Conservation (phyloP, 2,888 invertebrate genomes). For the Stratiomys singularior region DNA sequence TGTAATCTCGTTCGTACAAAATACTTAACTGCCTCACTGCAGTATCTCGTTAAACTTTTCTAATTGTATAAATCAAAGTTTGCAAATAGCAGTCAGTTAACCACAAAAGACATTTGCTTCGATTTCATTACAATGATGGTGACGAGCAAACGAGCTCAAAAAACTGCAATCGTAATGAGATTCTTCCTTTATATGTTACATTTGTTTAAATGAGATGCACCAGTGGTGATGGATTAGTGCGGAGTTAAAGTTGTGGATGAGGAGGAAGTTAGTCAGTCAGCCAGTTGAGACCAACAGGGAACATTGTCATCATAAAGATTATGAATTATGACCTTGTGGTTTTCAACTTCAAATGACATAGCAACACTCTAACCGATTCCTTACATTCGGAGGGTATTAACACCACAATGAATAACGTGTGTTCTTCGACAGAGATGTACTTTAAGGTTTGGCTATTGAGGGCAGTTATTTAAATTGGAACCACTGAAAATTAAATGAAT, state of each 20-base stretch:
- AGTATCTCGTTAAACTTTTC: conserved; percentile 42
- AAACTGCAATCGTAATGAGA: conserved; percentile 30
- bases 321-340: conserved; percentile 50
- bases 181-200: conserved; percentile 5
- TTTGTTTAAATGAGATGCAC: conserved; percentile 1
- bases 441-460: not conserved
- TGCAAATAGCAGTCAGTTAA: conserved; percentile 43
- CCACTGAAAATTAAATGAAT: no score
- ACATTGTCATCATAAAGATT: conserved; percentile 48
- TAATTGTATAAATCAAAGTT: conserved; percentile 45
- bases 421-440: not conserved
- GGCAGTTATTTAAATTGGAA: no score
- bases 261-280: conserved; percentile 19
- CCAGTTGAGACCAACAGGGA: conserved; percentile 4
- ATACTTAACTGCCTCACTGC: not conserved
- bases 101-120: conserved; percentile 28
- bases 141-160: conserved; percentile 28
- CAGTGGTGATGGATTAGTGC: not conserved
- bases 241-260: not conserved
- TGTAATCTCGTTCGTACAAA: conserved; percentile 24
- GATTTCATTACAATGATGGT: conserved; percentile 34
- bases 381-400: not conserved
- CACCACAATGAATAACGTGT: no score
- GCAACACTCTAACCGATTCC: not conserved
- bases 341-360: not conserved